Percentiles rank a stretch among this genome's conserved stretches.
Conservation (phyloP, 1,140 invertebrate genomes). For the Holotrichia oblita region DNA sequence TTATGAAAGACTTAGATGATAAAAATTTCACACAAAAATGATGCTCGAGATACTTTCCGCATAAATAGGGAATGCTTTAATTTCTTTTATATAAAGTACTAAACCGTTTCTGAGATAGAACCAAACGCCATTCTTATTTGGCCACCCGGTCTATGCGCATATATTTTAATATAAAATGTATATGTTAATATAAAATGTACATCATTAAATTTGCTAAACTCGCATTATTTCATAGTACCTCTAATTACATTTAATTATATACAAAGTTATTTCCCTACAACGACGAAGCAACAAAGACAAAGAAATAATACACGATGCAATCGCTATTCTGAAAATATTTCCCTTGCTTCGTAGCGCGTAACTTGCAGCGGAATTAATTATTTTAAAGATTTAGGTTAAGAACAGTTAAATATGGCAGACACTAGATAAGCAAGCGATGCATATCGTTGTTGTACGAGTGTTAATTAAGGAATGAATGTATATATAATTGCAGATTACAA, state of each 20-base stretch:
- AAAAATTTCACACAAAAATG: too few relatives aligned
- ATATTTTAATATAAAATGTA: too few relatives aligned
- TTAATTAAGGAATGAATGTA: background rate
- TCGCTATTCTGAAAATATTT: background rate
- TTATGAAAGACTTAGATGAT: too few relatives aligned
- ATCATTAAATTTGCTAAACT: background rate
- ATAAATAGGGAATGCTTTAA: too few relatives aligned
- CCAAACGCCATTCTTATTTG: too few relatives aligned
- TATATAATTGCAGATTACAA: constrained; percentile 72
- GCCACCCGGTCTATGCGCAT: too few relatives aligned
- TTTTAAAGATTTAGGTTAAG: background rate
- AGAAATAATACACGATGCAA: background rate
- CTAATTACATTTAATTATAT: background rate
- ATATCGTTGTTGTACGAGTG: background rate
- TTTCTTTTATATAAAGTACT: too few relatives aligned
- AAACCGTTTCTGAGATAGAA: too few relatives aligned
- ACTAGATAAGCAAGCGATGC: constrained; percentile 22
- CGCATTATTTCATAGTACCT: background rate
- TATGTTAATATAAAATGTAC: too few relatives aligned
- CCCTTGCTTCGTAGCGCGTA: background rate
- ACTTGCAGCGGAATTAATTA: constrained; percentile 23
- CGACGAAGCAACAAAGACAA: background rate
- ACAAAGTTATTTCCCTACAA: background rate
- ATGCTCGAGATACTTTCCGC: too few relatives aligned
- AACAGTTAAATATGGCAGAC: background rate